Percentiles rank a stretch among this genome's conserved stretches.
These are phyloP conservation scores for Lampris megalopsis DNA, from an alignment of 2,113 vertebrate genomes.

Conservation along the genomic window DNA sequence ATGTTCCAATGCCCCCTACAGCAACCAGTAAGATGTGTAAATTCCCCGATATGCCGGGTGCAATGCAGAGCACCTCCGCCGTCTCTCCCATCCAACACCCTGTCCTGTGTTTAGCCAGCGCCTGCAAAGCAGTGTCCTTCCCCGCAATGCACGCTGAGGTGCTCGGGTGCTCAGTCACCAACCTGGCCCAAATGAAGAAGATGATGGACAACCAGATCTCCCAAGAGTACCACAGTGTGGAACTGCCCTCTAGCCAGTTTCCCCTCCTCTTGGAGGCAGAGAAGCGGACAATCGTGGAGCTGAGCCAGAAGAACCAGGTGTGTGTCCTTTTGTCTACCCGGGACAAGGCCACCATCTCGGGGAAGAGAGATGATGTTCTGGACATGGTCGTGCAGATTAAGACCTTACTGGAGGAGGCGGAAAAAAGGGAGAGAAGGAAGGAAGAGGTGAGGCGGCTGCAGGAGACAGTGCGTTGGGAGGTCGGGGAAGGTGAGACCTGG, in stretches of 20 bases:
- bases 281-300: conserved; percentile 35
- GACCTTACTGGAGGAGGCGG: conserved; percentile 36
- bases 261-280: conserved; percentile 33
- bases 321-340: conserved; percentile 14
- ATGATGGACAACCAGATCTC: conserved; percentile 57
- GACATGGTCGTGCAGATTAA: conserved; percentile 46
- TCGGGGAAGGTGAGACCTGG: conserved; percentile 26
- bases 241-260: conserved; percentile 28
- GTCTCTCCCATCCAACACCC: neutral
- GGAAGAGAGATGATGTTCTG: conserved; percentile 58
- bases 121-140: conserved; percentile 21
- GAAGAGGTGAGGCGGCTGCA: conserved; percentile 50
- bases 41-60: neutral
- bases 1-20: neutral
- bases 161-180: conserved; percentile 27
- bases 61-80: neutral
- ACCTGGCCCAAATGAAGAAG: conserved; percentile 43
- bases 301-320: conserved; percentile 50
- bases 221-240: conserved; percentile 45
- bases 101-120: neutral
- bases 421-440: conserved; percentile 28
- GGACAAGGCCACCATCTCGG: conserved; percentile 53
- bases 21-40: neutral
- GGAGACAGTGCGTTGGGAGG: conserved; percentile 62
- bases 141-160: conserved; percentile 47